These are phyloP conservation scores for Circaetus cinerascens DNA, from an alignment of 2,113 vertebrate species.

Conservation along the genomic window DNA sequence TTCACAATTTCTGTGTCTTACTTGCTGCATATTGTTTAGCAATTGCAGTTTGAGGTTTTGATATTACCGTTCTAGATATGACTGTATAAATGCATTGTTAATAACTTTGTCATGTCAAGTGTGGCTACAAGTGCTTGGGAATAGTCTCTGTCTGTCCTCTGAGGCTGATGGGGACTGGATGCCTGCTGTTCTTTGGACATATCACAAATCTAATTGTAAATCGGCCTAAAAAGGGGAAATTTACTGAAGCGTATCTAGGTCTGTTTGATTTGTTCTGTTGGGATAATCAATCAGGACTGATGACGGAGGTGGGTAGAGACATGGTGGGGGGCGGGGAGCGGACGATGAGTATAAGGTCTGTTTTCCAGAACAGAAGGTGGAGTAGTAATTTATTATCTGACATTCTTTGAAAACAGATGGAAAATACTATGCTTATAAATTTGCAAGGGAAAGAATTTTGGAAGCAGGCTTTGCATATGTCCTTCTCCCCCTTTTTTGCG, in stretches of 20 bases:
- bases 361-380: conserved; percentile 38
- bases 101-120: background rate
- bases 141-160: background rate
- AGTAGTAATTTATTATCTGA: conserved; percentile 36
- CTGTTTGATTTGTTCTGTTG: conserved; percentile 43
- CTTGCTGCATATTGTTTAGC: background rate
- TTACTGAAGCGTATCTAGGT: conserved; percentile 20
- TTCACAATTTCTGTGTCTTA: background rate
- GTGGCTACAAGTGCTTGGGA: background rate
- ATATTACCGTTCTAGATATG: background rate
- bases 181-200: background rate
- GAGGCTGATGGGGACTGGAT: background rate
- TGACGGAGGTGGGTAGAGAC: background rate
- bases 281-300: conserved; percentile 29
- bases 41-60: background rate
- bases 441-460: background rate
- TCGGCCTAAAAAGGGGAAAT: background rate
- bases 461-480: background rate
- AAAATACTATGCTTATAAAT: background rate
- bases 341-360: background rate
- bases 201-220: background rate
- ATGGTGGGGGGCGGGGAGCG: background rate
- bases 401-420: conserved; percentile 44
- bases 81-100: background rate
- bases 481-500: background rate